Evolutionary conservation across 2,113 vertebrate genomes (phyloP).

Genomic region (Malurus cyaneus): DNA sequence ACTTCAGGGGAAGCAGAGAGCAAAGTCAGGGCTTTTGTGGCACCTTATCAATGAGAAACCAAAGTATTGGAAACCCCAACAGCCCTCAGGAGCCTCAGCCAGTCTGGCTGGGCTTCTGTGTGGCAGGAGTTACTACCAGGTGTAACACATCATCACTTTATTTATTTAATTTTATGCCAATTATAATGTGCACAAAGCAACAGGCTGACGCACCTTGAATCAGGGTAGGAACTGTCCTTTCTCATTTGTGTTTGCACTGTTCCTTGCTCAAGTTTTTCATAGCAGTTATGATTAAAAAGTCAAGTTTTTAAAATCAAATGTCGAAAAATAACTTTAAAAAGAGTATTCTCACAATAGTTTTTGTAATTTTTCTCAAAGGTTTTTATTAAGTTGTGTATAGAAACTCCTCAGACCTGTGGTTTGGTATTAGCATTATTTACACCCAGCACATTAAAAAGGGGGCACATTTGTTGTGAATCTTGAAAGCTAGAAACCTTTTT

Average conservation of each 20-base stretch:
- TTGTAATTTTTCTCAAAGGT: background rate
- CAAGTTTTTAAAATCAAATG: background rate
- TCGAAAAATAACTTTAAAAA: background rate
- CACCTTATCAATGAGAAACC: background rate
- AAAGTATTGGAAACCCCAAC: background rate
- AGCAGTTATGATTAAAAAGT: background rate
- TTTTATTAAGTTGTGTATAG: background rate
- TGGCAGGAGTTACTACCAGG: background rate
- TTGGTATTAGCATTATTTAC: background rate
- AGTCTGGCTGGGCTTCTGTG: background rate
- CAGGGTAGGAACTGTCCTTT: background rate
- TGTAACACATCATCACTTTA: background rate
- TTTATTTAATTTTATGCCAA: background rate
- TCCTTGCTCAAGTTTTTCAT: background rate
- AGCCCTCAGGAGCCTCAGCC: background rate
- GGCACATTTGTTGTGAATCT: background rate
- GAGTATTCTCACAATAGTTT: background rate
- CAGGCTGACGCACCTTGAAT: accelerated
- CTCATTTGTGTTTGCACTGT: background rate
- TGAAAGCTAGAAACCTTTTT: background rate
- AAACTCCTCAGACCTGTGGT: background rate
- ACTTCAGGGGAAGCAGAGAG: background rate
- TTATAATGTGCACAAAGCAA: background rate
- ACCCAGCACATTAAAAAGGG: background rate
- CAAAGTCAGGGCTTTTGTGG: background rate